These are phyloP conservation scores for Patella pellucida DNA, from an alignment of 2,888 invertebrate species.

Conservation along the genomic window DNA sequence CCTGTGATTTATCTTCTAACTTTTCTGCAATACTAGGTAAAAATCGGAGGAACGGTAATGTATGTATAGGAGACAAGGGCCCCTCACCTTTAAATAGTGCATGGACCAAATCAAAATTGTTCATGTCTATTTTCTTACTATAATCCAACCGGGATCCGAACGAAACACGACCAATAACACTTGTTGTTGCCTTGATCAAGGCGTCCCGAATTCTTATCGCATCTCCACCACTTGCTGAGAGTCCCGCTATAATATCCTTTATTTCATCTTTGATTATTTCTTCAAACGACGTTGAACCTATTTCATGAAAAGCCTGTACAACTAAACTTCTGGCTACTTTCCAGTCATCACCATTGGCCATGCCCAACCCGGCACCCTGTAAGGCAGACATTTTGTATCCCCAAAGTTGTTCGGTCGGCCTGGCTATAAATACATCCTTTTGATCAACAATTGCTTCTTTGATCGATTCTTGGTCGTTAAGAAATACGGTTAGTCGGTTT, in stretches of 20 bases:
- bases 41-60: not conserved
- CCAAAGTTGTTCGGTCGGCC: not conserved
- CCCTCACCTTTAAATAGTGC: not conserved
- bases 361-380: not conserved
- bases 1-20: not conserved
- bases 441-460: not conserved
- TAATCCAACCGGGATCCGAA: not conserved
- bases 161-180: not conserved
- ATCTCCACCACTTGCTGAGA: not conserved
- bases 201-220: not conserved
- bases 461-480: not conserved
- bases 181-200: not conserved
- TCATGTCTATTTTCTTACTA: not conserved
- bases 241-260: not conserved
- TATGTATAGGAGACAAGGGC: not conserved
- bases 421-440: not conserved
- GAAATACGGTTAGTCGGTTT: not conserved
- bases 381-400: not conserved
- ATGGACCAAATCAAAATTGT: not conserved
- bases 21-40: not conserved
- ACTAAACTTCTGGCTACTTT: not conserved
- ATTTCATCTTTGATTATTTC: not conserved
- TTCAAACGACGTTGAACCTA: not conserved
- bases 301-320: not conserved
- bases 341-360: not conserved